Conservation (phyloP, 2,113 vertebrate genomes). For the Hydrolagus affinis region DNA sequence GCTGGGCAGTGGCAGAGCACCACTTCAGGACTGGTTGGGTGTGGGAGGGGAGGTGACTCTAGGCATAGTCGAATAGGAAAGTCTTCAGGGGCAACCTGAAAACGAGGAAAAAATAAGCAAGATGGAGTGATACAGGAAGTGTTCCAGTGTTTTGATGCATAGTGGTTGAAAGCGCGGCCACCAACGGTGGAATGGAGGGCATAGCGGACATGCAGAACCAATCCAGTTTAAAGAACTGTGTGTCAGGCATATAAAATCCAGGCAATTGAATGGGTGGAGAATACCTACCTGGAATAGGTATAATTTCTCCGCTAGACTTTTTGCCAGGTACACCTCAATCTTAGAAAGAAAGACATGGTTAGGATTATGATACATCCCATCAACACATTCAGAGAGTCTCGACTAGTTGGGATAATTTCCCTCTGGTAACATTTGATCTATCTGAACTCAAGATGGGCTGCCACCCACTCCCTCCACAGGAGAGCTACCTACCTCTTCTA, state of each 20-base stretch:
- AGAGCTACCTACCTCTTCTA: conserved; percentile 77
- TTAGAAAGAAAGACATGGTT: conserved; percentile 41
- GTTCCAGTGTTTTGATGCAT: no score
- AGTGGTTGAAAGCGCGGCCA: no score
- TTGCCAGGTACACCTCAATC: conserved; percentile 92
- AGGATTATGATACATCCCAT: no score
- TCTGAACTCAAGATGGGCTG: not conserved
- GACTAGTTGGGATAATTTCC: not conserved
- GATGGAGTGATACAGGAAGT: no score
- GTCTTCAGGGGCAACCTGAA: not conserved
- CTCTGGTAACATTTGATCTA: not conserved
- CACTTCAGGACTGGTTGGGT: no score
- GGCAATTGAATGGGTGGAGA: not conserved
- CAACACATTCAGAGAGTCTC: no score
- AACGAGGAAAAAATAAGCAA: not conserved
- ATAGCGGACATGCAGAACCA: no score
- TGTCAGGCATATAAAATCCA: no score
- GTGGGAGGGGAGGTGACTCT: not conserved
- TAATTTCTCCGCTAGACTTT: conserved; percentile 88
- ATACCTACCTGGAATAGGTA: conserved; percentile 87
- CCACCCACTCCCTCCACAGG: not conserved
- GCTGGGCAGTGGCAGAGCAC: no score
- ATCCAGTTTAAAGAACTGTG: no score
- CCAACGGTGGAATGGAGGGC: no score
- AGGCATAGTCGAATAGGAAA: not conserved